Evolutionary conservation across 2,888 invertebrate species (phyloP), one percentile per base, ranked within the genome.

Genomic region (Coecobrya sp.): DNA sequence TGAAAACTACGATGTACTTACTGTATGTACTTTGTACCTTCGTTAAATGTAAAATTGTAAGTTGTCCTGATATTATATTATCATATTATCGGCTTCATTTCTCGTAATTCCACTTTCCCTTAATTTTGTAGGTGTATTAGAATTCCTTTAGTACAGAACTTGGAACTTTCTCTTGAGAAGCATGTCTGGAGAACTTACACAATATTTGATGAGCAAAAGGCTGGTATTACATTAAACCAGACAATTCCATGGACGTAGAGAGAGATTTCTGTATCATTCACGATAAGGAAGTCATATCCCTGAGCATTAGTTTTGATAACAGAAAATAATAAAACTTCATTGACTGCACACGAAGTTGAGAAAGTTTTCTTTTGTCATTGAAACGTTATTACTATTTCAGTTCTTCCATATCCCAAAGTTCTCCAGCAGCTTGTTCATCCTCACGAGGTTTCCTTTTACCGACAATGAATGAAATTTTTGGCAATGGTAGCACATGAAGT

Each of bases 281-380:
- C 22, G 22, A 25, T 7, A 16, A 10, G 16, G 27, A 2, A 27
- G n/a, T 30, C 27, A 30, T 16, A 68, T 68, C 4, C 68, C 13
- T 1, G 19, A 22, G 16, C 68, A 30, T 30, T 36, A 82, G 65
- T 45, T 30, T 11, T 16, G 79, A 79, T 79, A 52, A 49, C 25
- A 19, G 82, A 68, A 85, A 65, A 68, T 52, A 79, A 68, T 85
- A 68, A 70, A 86, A 70, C 70, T 86, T 86, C 62, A 62, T 84
- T 59, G 84, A 65, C 65, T 85, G 68, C 52, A 45, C 65, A 65
- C 68, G 36, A 65, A 52, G 45, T 76, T 42, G 36, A 36, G 25
- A 27, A 70, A 70, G 27, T 70, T 86, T 70, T 25, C 55, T 27
- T 10, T 55, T 70, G 36, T 86, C 86, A 73, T 70, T 86, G 86